Conservation (phyloP, 1,140 invertebrate genomes). For the Andricus grossulariae region DNA sequence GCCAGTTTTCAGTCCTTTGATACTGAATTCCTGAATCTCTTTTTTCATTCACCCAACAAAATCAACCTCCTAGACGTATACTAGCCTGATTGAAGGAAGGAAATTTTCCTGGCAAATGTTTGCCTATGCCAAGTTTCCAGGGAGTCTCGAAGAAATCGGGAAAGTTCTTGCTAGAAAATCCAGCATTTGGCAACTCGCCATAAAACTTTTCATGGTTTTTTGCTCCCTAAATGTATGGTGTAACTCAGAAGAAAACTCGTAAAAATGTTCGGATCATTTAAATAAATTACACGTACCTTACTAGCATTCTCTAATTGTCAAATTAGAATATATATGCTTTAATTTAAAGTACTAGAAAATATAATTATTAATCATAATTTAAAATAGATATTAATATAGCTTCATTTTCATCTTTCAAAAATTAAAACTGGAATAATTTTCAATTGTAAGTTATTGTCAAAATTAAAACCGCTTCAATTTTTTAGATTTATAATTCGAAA, state of each 20-base stretch:
- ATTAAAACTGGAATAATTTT: no score
- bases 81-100: slow-evolving; percentile 41
- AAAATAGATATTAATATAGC: no score
- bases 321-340: no score
- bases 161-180: slow-evolving; percentile 34
- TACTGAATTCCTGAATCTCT: slow-evolving; percentile 32
- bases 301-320: no score
- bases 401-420: no score
- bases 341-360: no score
- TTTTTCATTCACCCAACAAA: slow-evolving; percentile 34
- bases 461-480: no score
- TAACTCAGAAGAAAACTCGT: not conserved
- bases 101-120: slow-evolving; percentile 46
- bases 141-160: slow-evolving; percentile 36
- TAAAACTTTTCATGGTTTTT: slow-evolving; percentile 27
- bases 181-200: slow-evolving; percentile 37
- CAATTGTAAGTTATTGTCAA: no score
- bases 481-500: no score
- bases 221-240: not conserved
- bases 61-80: slow-evolving; percentile 36
- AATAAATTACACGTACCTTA: not conserved
- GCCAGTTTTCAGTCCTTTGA: slow-evolving; percentile 45
- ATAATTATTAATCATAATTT: no score
- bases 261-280: not conserved
- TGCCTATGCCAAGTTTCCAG: slow-evolving; percentile 43